Conservation (phyloP, 1,140 invertebrate species). For the Gryon sp. region DNA sequence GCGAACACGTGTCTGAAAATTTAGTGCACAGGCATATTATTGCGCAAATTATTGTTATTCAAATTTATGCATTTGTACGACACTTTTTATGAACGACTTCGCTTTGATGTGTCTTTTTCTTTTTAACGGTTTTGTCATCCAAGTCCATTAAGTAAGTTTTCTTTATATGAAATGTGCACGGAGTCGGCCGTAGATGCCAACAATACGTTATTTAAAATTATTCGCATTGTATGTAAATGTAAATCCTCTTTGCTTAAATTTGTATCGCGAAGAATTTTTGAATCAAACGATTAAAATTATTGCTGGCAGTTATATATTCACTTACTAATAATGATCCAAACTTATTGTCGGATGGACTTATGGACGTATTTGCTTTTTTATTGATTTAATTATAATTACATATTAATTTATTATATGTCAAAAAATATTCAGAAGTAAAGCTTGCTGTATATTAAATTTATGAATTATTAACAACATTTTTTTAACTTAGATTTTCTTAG, state of each 20-base stretch:
- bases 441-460: too few relatives aligned
- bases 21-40: conserved; percentile 17
- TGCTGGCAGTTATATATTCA: not conserved
- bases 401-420: too few relatives aligned
- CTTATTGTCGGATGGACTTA: too few relatives aligned
- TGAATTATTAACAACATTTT: too few relatives aligned
- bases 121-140: conserved; percentile 19
- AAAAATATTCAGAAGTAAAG: too few relatives aligned
- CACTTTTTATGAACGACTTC: conserved; percentile 13
- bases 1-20: conserved; percentile 25
- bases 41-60: conserved; percentile 11
- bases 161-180: conserved; percentile 21
- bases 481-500: too few relatives aligned
- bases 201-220: conserved; percentile 50
- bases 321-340: not conserved
- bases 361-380: too few relatives aligned
- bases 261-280: conserved; percentile 40
- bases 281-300: conserved; percentile 46
- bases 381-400: too few relatives aligned
- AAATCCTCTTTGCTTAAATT: conserved; percentile 57
- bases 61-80: conserved; percentile 18
- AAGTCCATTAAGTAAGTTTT: conserved; percentile 41
- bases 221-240: conserved; percentile 59
- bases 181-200: conserved; percentile 9
- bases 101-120: conserved; percentile 17